These are phyloP conservation scores for Drosophila ercepeae DNA, from an alignment of 1,140 invertebrate genomes.

Conservation along the genomic window DNA sequence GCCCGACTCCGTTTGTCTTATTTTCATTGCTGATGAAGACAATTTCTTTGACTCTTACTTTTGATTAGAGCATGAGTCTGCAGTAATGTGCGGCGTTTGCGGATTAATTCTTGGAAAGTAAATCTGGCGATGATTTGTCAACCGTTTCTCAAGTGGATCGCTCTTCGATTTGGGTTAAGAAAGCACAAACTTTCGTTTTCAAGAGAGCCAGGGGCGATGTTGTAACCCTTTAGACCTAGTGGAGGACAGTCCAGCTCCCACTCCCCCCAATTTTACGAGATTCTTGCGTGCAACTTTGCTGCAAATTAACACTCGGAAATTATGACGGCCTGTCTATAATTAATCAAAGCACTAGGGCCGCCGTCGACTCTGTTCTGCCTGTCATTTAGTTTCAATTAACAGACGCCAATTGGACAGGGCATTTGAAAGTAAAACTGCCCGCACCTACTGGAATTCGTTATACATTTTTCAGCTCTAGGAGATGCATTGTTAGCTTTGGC, in stretches of 20 bases:
- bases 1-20: slow-evolving; percentile 33
- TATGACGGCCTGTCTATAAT: slow-evolving; percentile 75
- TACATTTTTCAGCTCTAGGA: slow-evolving; percentile 35
- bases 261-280: slow-evolving; percentile 9
- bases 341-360: slow-evolving; percentile 78
- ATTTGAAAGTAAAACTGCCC: slow-evolving; percentile 74
- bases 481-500: slow-evolving; percentile 45
- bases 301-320: slow-evolving; percentile 70
- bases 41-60: slow-evolving; percentile 79
- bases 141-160: slow-evolving; percentile 30
- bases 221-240: too few relatives aligned
- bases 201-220: slow-evolving; percentile 28
- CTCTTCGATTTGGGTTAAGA: slow-evolving; percentile 56
- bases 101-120: slow-evolving; percentile 82
- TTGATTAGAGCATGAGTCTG: slow-evolving; percentile 75
- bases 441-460: slow-evolving; percentile 72
- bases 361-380: slow-evolving; percentile 22
- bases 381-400: slow-evolving; percentile 74
- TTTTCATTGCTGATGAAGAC: slow-evolving; percentile 77
- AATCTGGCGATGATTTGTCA: slow-evolving; percentile 77
- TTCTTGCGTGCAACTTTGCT: slow-evolving; percentile 69
- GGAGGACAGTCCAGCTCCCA: too few relatives aligned
- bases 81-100: slow-evolving; percentile 41
- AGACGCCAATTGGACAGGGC: slow-evolving; percentile 66
- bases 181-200: slow-evolving; percentile 72